Conservation (phyloP, 2,888 invertebrate genomes). For the Sesamia inferens region DNA sequence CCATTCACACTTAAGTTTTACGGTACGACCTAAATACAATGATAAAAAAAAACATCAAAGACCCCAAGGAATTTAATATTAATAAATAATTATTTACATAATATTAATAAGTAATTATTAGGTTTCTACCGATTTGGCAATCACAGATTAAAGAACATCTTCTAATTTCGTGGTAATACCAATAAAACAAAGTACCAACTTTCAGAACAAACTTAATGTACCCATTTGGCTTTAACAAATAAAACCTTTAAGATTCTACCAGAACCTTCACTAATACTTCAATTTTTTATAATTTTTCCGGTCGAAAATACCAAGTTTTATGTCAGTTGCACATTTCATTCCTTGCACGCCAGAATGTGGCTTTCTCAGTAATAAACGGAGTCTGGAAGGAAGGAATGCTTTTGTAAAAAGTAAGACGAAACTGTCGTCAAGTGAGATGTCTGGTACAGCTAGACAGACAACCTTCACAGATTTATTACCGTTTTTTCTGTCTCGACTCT, state of each 20-base stretch:
- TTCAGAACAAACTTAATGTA: not conserved
- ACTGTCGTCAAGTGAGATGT: constrained; percentile 31
- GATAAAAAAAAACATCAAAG: too few relatives aligned
- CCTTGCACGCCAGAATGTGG: not conserved
- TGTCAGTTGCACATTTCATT: not conserved
- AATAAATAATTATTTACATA: not conserved
- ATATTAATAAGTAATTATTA: not conserved
- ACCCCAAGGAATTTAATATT: not conserved
- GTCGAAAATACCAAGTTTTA: not conserved
- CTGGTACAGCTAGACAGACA: constrained; percentile 16
- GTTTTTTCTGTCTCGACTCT: constrained; percentile 10
- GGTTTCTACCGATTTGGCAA: not conserved
- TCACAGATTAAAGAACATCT: not conserved
- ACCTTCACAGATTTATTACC: constrained; percentile 21
- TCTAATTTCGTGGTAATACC: not conserved
- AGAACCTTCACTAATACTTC: too few relatives aligned
- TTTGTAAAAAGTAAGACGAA: constrained; percentile 34
- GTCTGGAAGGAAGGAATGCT: constrained; percentile 27
- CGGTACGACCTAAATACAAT: not conserved
- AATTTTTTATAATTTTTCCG: not conserved
- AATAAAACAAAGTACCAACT: not conserved
- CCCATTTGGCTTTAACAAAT: not conserved
- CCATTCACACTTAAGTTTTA: not conserved
- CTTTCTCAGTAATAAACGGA: constrained; percentile 33
- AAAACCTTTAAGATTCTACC: not conserved